Evolutionary conservation across 2,888 invertebrate genomes (phyloP), one percentile per base, ranked within the genome.

Genomic region (Tipula confusa): DNA sequence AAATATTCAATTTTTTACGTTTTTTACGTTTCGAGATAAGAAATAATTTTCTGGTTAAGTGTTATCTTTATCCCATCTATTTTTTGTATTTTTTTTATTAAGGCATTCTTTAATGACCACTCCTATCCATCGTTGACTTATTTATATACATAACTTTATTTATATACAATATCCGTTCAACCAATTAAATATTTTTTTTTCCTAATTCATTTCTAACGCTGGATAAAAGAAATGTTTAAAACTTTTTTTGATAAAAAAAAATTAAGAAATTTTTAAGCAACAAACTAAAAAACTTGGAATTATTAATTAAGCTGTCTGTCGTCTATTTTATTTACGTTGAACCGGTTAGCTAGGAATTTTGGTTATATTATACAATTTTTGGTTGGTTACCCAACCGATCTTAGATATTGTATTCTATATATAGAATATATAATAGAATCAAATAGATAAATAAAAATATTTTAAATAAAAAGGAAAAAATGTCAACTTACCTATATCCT

Each of bases 261-360:
- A 24, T 64, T 64, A 64, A 64, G 64, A 64, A 64, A 24, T 64
- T 64, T 64, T 64, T 64, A 64, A 15, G 64, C 18, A 64, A 64
- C 9, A 64, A 64, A 64, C 64, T 24, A 24, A 64, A 38, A 43
- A 64, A 64, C 64, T 24, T 18, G 24, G 64, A 64, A 64, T 64
- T 64, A 64, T 64, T 64, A 64, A 64, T 64, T 64, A 64, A 64
- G 64, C 64, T 64, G 64, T 64, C 64, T 64, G 64, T 64, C 64
- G 64, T 64, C 64, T 64, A 64, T 64, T 64, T 24, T 64, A 24
- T 18, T 18, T 64, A 24, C 24, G 7, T 18, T 24, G 64, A 64
- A 64, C 64, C 64, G 64, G 64, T 64, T 64, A 64, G 7, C 24
- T 24, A 24, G 24, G 64, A 5, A n/a, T 24, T 9, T 64, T 64